phyloP scores from a whole-genome alignment of 1,140 invertebrate genomes.

The Vanessa tameamea region DNA sequence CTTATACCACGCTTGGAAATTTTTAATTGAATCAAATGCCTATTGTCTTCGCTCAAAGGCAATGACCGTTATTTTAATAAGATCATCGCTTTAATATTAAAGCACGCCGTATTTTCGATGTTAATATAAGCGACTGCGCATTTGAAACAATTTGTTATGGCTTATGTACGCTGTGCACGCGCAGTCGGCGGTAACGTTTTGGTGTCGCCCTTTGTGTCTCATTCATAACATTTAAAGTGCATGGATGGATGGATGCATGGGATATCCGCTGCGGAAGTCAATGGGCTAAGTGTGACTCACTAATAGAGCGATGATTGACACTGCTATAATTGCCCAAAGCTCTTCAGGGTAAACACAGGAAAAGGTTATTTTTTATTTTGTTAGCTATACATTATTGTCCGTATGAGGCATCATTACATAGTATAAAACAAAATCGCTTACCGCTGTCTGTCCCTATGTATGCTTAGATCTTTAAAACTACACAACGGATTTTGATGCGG shows the following conservation, averaged over 20 bases:
- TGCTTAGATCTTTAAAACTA: too few relatives aligned
- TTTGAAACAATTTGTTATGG: slow-evolving; percentile 53
- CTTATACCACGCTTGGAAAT: not conserved
- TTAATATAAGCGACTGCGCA: slow-evolving; percentile 22
- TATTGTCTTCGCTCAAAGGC: slow-evolving; percentile 26
- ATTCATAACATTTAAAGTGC: slow-evolving; percentile 53
- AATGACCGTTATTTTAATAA: slow-evolving; percentile 33
- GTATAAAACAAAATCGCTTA: too few relatives aligned
- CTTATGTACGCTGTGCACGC: slow-evolving; percentile 62
- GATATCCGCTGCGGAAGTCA: slow-evolving; percentile 49
- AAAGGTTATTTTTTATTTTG: slow-evolving; percentile 1
- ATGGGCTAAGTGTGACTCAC: slow-evolving; percentile 41
- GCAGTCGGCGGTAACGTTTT: slow-evolving; percentile 59
- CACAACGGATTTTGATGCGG: too few relatives aligned
- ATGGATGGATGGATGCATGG: slow-evolving; percentile 44
- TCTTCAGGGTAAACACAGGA: not conserved
- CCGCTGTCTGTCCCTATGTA: too few relatives aligned
- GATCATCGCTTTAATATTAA: slow-evolving; percentile 27
- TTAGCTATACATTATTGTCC: not conserved
- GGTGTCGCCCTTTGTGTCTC: slow-evolving; percentile 62
- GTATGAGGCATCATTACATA: not conserved
- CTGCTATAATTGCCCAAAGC: slow-evolving; percentile 15
- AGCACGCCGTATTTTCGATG: slow-evolving; percentile 23
- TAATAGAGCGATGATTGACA: slow-evolving; percentile 26
- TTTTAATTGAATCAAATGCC: slow-evolving; percentile 26